A percentile compares a stretch with the other conserved stretches of the same genome.
phyloP scores from a whole-genome alignment of 2,113 vertebrate species.

The Xenus cinereus region DNA sequence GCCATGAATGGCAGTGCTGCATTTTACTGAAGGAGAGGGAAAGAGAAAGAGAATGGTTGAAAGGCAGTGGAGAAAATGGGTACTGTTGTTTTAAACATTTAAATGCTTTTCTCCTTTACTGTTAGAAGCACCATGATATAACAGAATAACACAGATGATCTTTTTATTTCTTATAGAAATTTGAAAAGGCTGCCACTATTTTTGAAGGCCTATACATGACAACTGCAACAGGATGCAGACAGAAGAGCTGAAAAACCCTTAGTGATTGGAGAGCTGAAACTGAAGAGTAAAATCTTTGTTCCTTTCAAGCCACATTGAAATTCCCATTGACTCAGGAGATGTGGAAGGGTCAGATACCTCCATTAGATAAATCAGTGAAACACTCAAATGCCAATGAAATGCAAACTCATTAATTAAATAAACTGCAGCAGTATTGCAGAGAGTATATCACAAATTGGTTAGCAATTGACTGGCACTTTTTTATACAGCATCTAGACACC shows the following conservation, averaged over 20 bases:
- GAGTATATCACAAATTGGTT: not conserved
- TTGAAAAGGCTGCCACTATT: not conserved
- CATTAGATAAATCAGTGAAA: not conserved
- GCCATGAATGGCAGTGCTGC: not conserved
- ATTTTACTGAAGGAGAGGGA: not conserved
- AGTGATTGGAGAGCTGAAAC: not conserved
- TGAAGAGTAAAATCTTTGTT: not conserved
- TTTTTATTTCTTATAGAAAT: not conserved
- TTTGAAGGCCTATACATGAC: not conserved
- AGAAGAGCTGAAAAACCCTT: not conserved
- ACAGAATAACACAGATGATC: not conserved
- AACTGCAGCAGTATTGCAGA: not conserved
- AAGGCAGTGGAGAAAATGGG: not conserved
- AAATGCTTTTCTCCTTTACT: not conserved
- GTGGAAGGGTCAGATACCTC: not conserved
- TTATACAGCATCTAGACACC: not conserved
- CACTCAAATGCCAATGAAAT: not conserved
- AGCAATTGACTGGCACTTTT: not conserved
- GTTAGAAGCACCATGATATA: not conserved
- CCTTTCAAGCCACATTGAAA: not conserved
- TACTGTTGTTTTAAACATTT: not conserved
- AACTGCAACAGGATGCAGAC: not conserved
- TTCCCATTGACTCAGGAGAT: not conserved
- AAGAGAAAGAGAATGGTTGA: not conserved
- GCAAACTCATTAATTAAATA: not conserved